Conservation (phyloP, 2,888 invertebrate genomes). For the Drosophila atripex region DNA sequence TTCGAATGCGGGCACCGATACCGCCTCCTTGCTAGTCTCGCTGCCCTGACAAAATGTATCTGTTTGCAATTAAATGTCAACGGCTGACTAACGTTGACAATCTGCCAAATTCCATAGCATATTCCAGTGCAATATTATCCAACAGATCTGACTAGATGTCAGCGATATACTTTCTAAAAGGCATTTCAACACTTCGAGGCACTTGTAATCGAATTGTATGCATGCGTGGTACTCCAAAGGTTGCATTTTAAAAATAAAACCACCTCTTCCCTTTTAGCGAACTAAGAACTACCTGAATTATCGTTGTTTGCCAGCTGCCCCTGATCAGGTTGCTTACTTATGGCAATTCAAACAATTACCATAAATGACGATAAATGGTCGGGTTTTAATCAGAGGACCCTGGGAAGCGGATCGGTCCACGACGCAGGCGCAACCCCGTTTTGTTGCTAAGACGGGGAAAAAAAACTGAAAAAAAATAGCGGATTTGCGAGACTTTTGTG, state of each 20-base stretch:
- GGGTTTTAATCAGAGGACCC: constrained; percentile 64
- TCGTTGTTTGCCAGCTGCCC: constrained; percentile 28
- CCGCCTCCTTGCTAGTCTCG: constrained; percentile 49
- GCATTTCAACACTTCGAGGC: constrained; percentile 1
- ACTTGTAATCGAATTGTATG: not conserved
- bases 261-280: not conserved
- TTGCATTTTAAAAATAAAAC: not conserved
- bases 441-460: not conserved
- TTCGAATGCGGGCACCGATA: constrained; percentile 8
- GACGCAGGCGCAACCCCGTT: constrained; percentile 54
- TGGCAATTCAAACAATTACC: constrained; percentile 70
- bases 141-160: constrained; percentile 37
- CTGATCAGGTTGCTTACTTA: constrained; percentile 48
- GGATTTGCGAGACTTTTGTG: constrained; percentile 44
- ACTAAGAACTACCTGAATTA: constrained; percentile 26
- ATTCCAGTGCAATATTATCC: constrained; percentile 42
- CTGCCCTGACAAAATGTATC: constrained; percentile 73
- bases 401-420: constrained; percentile 14
- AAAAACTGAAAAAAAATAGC: constrained; percentile 34
- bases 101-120: constrained; percentile 53
- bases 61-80: constrained; percentile 79
- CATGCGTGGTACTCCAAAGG: not conserved
- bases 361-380: constrained; percentile 75
- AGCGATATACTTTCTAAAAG: constrained; percentile 13
- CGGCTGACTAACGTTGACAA: constrained; percentile 61